Evolutionary conservation across 2,113 vertebrate genomes (phyloP), one percentile per base, ranked within the genome.

Genomic region (Carassius auratus): DNA sequence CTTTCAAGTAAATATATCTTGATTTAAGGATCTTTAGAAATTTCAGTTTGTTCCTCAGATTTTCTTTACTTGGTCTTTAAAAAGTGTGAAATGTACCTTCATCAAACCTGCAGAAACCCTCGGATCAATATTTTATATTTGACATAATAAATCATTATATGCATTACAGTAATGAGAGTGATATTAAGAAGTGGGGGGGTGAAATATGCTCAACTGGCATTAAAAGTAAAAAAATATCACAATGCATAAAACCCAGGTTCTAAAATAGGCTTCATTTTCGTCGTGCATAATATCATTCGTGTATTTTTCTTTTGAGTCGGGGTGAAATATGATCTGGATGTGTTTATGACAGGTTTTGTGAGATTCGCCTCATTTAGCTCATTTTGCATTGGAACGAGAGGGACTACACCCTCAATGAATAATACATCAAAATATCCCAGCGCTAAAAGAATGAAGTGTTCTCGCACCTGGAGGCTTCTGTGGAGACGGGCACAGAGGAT

Each of bases 371-470:
- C 71, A 75, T 75, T 75, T 75, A 8, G 5, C 71, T 75, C 42
- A 23, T 15, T 75, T 75, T 75, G 71, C 71, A 75, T 75, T 3
- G 42, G 21, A 75, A 71, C 19, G 36, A 48, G 71, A 48, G 21
- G 12, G 42, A 75, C 42, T 14, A 75, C 50, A 48, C 13, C 21
- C 19, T 45, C 48, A 48, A 75, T 48, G 71, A 75, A 75, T 23
- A 48, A 48, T 48, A 48, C 38, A 75, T 75, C n/a, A 48, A 23
- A 45, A 48, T 55, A 48, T 73, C 55, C 26, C 21, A 26, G 33
- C n/a, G 83, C 78, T 42, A 64, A 74, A 76, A 59, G 69, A 83
- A 74, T 61, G 81, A 71, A 38, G n/a, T 21, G 68, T 71, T 71
- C 68, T 42, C 10, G 17, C 68, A 71, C 68, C 68, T 71, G 68